Conservation (phyloP, 2,797 vertebrate genomes). For the Rhinophrynus dorsalis region DNA sequence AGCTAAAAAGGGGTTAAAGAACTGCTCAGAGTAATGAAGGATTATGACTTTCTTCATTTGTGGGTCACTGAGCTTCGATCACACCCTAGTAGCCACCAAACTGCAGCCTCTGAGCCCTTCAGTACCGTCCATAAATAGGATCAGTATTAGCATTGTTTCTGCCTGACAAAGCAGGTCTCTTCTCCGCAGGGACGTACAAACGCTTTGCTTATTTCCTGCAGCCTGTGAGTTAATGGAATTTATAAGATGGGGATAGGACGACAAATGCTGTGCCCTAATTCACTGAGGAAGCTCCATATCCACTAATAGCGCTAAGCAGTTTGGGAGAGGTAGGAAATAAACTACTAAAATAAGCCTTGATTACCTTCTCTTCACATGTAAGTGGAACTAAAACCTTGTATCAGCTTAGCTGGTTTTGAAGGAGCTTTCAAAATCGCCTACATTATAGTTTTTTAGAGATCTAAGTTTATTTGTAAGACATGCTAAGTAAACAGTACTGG, state of each 20-base stretch:
- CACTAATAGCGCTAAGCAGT: no score
- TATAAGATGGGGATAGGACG: background rate
- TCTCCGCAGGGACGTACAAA: slow-evolving; percentile 37
- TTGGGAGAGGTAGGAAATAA: no score
- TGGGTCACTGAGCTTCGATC: slow-evolving; percentile 58
- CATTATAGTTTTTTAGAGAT: no score
- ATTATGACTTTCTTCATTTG: slow-evolving; percentile 28
- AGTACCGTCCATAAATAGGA: slow-evolving; percentile 48
- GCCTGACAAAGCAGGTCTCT: slow-evolving; percentile 51
- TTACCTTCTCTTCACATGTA: no score
- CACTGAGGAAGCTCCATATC: background rate
- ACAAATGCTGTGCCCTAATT: background rate
- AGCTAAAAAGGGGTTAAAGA: no score
- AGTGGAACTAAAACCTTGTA: no score
- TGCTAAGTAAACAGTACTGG: no score
- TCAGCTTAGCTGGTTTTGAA: no score
- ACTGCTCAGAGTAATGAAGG: no score
- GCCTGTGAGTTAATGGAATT: slow-evolving; percentile 39
- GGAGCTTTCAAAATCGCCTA: no score
- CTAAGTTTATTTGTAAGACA: no score
- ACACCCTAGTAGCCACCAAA: slow-evolving; percentile 50
- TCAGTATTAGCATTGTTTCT: slow-evolving; percentile 48
- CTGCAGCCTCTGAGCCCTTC: slow-evolving; percentile 33
- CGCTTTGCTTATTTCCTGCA: slow-evolving; percentile 37
- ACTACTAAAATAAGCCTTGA: no score